Percentiles rank a stretch among this genome's conserved stretches.
These are phyloP conservation scores for Scelioninae gen. 1 DNA, from an alignment of 2,888 invertebrate genomes.

Conservation along the genomic window DNA sequence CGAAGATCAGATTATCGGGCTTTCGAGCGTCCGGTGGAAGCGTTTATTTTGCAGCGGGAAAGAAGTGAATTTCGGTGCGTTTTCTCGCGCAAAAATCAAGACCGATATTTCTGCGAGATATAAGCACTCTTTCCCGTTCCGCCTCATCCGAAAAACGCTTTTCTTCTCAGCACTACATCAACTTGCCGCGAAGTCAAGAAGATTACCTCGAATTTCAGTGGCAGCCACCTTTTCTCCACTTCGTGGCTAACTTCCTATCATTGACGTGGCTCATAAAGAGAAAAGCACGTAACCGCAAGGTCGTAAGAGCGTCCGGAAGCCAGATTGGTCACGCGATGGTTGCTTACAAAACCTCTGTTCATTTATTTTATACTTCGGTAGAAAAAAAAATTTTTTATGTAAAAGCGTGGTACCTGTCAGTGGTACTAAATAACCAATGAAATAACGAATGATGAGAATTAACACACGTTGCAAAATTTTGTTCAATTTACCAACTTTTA, in stretches of 20 bases:
- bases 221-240: slow-evolving; percentile 57
- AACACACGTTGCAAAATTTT: too few relatives aligned
- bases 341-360: slow-evolving; percentile 31
- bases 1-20: slow-evolving; percentile 55
- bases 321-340: slow-evolving; percentile 63
- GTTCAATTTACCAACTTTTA: too few relatives aligned
- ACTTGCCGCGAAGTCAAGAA: slow-evolving; percentile 51
- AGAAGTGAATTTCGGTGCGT: slow-evolving; percentile 25
- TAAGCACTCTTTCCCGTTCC: slow-evolving; percentile 7
- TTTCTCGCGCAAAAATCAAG: slow-evolving; percentile 34
- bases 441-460: too few relatives aligned
- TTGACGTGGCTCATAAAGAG: slow-evolving; percentile 65
- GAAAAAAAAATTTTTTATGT: slow-evolving; percentile 11
- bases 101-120: slow-evolving; percentile 44
- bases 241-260: slow-evolving; percentile 64
- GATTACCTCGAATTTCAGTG: slow-evolving; percentile 60
- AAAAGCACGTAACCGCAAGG: slow-evolving; percentile 60
- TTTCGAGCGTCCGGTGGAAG: slow-evolving; percentile 35
- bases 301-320: slow-evolving; percentile 60
- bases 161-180: slow-evolving; percentile 51
- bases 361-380: slow-evolving; percentile 41
- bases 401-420: too few relatives aligned
- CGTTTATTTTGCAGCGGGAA: slow-evolving; percentile 38
- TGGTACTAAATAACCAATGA: too few relatives aligned
- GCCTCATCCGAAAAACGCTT: slow-evolving; percentile 31